Evolutionary conservation across 2,113 vertebrate species (phyloP), one percentile per base, ranked within the genome.

Genomic region (Lamprologus tigripictilis): DNA sequence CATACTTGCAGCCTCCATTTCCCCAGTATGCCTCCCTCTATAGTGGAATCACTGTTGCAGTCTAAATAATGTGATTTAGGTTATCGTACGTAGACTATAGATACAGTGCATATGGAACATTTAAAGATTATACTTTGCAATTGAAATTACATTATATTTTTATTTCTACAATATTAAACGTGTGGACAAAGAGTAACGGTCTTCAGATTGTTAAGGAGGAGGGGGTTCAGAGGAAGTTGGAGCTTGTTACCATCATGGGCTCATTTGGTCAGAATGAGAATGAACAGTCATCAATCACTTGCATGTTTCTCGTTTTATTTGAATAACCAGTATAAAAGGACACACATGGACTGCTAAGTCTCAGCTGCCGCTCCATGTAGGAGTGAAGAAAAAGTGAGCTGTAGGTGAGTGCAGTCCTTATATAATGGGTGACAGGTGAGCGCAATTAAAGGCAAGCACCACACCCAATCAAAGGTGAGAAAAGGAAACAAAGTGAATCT

Each of bases 261-360:
- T 61, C 14, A 61, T 61, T 61, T 61, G 57, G 57, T 4, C 55
- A 31, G 55, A 58, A 58, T 31, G 2, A 61, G 8, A 17, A 61
- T 2, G 28, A 31, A 6, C 26, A 31, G 57, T 31, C 14, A 17
- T 61, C 26, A 17, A 61, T 61, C 57, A 61, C 57, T 61, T 61
- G 26, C 57, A 0, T 0, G 8, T 61, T 61, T 61, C 26, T 61
- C 2, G 0, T 61, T 61, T 61, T 61, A 61, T 61, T 2, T 61
- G 14, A 61, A 31, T 31, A 61, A 61, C 0, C 26, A 61, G 57
- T 31, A 31, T 31, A 31, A 58, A 58, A 58, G 55, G 1, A 58
- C 26, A 58, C 55, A 31, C 26, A 4, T 5, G 0, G 55, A 58
- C 57, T 31, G 55, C 55, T 31, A 9, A 58, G 26, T 58, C 57